Conservation (phyloP, 2,113 vertebrate species). For the Bos taurus region DNA sequence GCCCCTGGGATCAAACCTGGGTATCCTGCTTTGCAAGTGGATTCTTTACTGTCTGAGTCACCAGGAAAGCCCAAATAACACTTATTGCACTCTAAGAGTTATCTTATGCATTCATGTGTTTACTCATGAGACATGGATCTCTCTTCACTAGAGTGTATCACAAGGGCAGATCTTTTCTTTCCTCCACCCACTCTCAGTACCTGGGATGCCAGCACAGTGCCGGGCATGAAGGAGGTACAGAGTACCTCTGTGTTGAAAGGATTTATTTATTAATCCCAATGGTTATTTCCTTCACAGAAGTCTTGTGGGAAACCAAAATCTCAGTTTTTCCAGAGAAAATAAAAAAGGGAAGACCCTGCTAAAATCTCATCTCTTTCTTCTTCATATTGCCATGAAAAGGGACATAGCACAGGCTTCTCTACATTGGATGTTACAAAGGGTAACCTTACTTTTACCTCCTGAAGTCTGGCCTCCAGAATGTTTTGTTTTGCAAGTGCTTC, state of each 20-base stretch:
- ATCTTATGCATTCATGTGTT: neutral
- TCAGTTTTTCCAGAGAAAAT: neutral
- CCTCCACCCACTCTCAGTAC: neutral
- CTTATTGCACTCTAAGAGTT: neutral
- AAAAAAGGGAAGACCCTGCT: neutral
- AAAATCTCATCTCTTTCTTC: neutral
- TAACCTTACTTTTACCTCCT: neutral
- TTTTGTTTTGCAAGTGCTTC: neutral
- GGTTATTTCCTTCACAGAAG: neutral
- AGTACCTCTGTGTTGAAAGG: neutral
- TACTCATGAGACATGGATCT: neutral
- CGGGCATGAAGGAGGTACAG: neutral
- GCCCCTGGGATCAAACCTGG: neutral
- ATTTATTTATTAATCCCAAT: neutral
- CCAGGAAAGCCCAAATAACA: neutral
- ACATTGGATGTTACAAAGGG: neutral
- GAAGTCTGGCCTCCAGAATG: neutral
- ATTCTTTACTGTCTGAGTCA: neutral
- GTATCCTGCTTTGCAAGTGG: neutral
- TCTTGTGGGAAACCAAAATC: neutral
- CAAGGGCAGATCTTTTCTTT: neutral
- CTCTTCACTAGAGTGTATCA: fast-evolving
- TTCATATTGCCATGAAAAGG: neutral
- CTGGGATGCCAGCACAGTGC: neutral
- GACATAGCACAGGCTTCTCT: neutral